These are phyloP conservation scores for Nothoprocta pentlandii DNA, from an alignment of 2,113 vertebrate genomes.

Conservation along the genomic window DNA sequence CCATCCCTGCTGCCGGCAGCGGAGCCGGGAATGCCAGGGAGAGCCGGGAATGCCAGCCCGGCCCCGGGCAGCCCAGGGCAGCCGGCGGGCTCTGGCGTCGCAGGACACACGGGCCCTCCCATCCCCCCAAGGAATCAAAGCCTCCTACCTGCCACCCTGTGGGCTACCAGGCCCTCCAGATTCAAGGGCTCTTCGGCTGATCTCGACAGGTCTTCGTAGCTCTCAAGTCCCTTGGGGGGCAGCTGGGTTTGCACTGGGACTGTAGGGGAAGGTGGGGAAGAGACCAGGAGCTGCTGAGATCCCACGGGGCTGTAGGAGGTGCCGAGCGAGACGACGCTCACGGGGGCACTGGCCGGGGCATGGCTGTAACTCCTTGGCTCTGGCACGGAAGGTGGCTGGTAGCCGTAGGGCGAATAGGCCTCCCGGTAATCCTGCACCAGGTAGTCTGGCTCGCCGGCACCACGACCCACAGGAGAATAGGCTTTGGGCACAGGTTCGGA, in stretches of 20 bases:
- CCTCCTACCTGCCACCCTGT: conserved; percentile 93
- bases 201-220: conserved; percentile 65
- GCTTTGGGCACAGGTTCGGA: not conserved
- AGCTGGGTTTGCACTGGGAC: conserved; percentile 64
- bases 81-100: not conserved
- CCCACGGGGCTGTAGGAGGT: conserved; percentile 56
- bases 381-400: not conserved
- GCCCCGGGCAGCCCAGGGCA: not conserved
- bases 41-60: not conserved
- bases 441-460: conserved; percentile 19
- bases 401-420: conserved; percentile 74
- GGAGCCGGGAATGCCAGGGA: not conserved
- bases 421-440: conserved; percentile 52
- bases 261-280: conserved; percentile 78
- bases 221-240: conserved; percentile 75
- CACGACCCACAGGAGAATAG: not conserved
- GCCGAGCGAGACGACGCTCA: conserved; percentile 41
- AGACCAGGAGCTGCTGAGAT: conserved; percentile 73
- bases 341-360: conserved; percentile 70
- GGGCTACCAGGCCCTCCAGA: conserved; percentile 94
- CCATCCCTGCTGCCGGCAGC: not conserved
- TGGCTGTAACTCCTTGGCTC: conserved; percentile 75
- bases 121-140: conserved; percentile 32
- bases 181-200: conserved; percentile 85
- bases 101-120: not conserved